These are phyloP conservation scores for Bathynomus jamesi DNA, from an alignment of 1,140 invertebrate genomes.

Conservation along the genomic window DNA sequence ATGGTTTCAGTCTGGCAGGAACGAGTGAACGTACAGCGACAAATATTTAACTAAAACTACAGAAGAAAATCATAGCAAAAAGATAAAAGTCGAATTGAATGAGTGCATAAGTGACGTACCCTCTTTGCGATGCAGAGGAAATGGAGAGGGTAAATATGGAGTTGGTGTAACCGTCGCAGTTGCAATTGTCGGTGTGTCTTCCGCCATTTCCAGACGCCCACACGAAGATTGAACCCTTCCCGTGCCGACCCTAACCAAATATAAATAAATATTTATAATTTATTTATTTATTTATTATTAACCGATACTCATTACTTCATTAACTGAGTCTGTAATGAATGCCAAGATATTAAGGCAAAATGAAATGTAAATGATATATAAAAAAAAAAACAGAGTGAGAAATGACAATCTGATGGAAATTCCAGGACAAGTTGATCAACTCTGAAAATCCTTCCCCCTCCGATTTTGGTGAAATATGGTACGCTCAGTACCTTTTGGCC, in stretches of 20 bases:
- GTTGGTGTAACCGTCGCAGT: conserved; percentile 98
- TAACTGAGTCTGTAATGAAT: too few relatives aligned
- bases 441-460: too few relatives aligned
- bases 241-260: conserved; percentile 66
- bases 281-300: too few relatives aligned
- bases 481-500: too few relatives aligned
- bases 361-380: too few relatives aligned
- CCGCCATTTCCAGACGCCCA: conserved; percentile 99
- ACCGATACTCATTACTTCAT: too few relatives aligned
- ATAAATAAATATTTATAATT: neutral
- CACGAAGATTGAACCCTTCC: conserved; percentile 97
- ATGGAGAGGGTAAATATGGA: conserved; percentile 97
- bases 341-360: too few relatives aligned
- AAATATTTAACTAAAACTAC: neutral
- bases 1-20: conserved; percentile 68
- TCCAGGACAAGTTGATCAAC: too few relatives aligned
- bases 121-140: conserved; percentile 92
- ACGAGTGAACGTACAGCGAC: neutral
- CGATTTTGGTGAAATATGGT: too few relatives aligned
- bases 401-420: too few relatives aligned
- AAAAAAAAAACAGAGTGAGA: too few relatives aligned
- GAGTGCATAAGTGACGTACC: conserved; percentile 47
- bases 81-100: neutral
- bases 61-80: neutral
- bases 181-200: conserved; percentile 90